Base-by-base conservation (phyloP, 2,113 vertebrate genomes). In the Notothenia coriiceps region DNA sequence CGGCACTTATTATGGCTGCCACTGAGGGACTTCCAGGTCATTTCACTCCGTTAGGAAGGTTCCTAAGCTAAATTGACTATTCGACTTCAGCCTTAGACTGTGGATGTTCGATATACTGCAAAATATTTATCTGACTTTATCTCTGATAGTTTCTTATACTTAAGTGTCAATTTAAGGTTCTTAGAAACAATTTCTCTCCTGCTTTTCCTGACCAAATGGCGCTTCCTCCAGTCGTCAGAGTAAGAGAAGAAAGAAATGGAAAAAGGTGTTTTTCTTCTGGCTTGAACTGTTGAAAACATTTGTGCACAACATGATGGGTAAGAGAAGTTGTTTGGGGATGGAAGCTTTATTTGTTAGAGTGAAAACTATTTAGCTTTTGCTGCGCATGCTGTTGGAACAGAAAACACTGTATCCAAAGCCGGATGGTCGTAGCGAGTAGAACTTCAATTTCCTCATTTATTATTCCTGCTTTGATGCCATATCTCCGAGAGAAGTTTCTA, bases 51-150 rank as follows among this genome's bases (percentile, higher is more conserved):
- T n/a, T n/a, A n/a, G n/a, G n/a, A n/a, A n/a, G n/a, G n/a, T n/a
- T n/a, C n/a, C n/a, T n/a, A n/a, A n/a, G n/a, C n/a, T n/a, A n/a
- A n/a, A n/a, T n/a, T n/a, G n/a, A n/a, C n/a, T n/a, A n/a, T n/a
- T n/a, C n/a, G n/a, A n/a, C n/a, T n/a, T n/a, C n/a, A n/a, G n/a
- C n/a, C n/a, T 86, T 62, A 49, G 25, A 55, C 65, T 56, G 56
- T 73, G 56, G 76, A 66, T 82, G 77, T 72, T 67, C 5, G 72
- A 74, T 70, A 87, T 89, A 40, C 5, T 6, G 35, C 7, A 51
- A 91, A 89, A 88, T 88, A 89, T 90, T 88, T 72, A 89, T 90
- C 49, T 56, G 49, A 55, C 71, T 78, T 60, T 57, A 43, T 83
- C 86, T 72, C 79, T 75, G 49, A 78, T 82, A 82, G 85, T 70